Conservation (phyloP, 2,113 vertebrate genomes). For the Mungos mungo region DNA sequence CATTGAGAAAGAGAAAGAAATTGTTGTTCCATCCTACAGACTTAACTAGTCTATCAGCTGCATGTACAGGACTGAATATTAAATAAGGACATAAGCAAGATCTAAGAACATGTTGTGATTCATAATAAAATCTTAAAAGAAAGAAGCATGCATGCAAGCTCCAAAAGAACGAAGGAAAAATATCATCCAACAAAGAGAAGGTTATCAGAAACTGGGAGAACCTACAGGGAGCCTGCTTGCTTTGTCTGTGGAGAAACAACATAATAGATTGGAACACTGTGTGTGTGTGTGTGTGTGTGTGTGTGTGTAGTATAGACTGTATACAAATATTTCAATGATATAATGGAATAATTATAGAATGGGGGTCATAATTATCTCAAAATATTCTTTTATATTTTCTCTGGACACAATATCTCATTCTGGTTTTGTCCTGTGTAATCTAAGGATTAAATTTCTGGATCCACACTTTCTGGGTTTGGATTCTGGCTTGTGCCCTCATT, state of each 20-base stretch:
- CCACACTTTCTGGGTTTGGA: not conserved
- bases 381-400: not conserved
- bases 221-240: not conserved
- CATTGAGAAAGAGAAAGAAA: not conserved
- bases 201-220: not conserved
- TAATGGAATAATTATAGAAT: not conserved
- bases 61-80: not conserved
- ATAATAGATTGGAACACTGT: not conserved
- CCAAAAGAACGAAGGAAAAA: not conserved
- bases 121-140: not conserved
- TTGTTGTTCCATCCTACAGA: not conserved
- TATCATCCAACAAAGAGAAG: not conserved
- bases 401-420: not conserved
- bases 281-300: too few relatives aligned
- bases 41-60: not conserved
- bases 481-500: not conserved
- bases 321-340: not conserved
- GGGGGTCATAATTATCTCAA: not conserved
- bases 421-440: not conserved
- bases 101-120: not conserved
- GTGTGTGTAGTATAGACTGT: not conserved
- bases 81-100: not conserved
- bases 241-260: not conserved
- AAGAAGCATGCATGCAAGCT: not conserved
- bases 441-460: not conserved